phyloP scores from a whole-genome alignment of 1,140 invertebrate genomes.

The Drosophila nikananu region DNA sequence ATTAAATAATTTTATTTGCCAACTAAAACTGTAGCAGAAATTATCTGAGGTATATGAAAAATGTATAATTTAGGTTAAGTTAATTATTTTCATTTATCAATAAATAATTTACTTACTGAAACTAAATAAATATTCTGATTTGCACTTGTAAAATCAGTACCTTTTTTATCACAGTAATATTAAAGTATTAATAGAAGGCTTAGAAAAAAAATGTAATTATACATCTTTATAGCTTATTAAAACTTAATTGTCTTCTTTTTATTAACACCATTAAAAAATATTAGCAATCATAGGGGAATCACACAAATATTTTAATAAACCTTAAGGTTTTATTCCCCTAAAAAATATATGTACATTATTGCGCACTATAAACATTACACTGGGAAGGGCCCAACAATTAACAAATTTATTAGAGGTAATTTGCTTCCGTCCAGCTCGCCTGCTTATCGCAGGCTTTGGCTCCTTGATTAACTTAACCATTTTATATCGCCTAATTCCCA shows the following conservation, averaged over 20 bases:
- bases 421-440: constrained; percentile 6
- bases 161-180: no score
- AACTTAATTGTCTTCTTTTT: not conserved
- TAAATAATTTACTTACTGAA: no score
- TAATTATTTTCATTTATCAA: not conserved
- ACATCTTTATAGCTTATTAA: not conserved
- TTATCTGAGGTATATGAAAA: not conserved
- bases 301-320: not conserved
- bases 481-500: constrained; percentile 54
- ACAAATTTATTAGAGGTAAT: constrained; percentile 36
- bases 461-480: constrained; percentile 21
- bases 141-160: no score
- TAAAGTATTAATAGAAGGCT: no score
- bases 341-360: not conserved
- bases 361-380: not conserved
- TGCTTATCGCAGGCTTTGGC: constrained; percentile 18
- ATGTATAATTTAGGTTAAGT: not conserved
- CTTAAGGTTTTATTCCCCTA: no score
- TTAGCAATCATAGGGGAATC: not conserved
- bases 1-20: no score
- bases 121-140: no score
- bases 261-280: not conserved
- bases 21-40: not conserved
- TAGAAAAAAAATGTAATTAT: no score
- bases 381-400: not conserved